Conservation (phyloP, 2,797 vertebrate species). For the Argentina silus region DNA sequence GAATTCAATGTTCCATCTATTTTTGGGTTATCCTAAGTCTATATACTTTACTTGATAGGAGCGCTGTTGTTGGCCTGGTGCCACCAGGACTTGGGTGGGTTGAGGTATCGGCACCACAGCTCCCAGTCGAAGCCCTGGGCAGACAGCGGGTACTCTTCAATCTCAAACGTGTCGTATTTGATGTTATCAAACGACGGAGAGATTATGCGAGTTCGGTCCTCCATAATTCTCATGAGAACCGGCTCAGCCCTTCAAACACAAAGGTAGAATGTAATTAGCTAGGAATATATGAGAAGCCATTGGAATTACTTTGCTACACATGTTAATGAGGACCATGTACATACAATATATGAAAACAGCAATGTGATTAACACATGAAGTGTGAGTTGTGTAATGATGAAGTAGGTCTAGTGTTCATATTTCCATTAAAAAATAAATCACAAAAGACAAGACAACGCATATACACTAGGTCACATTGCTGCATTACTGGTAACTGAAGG, state of each 20-base stretch:
- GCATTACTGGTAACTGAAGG: too few species aligned
- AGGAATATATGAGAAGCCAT: neutral
- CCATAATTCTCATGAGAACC: constrained; percentile 85
- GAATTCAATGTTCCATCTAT: neutral
- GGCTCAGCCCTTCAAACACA: constrained; percentile 83
- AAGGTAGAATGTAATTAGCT: constrained; percentile 4
- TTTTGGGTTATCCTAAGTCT: too few species aligned
- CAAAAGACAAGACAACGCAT: constrained; percentile 7
- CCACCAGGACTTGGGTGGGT: constrained; percentile 92
- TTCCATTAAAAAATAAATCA: neutral
- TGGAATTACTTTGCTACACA: neutral
- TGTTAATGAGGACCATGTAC: neutral
- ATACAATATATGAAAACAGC: neutral
- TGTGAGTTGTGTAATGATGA: neutral
- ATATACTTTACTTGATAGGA: constrained; percentile 88
- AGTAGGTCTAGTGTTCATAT: neutral
- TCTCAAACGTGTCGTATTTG: constrained; percentile 90
- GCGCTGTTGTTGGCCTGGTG: constrained; percentile 91
- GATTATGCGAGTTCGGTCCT: constrained; percentile 85
- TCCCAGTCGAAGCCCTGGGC: constrained; percentile 92
- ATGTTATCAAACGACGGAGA: constrained; percentile 91
- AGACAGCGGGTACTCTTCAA: constrained; percentile 87
- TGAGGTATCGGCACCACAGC: constrained; percentile 89
- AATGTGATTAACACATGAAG: neutral
- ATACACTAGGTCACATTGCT: too few species aligned